Base-by-base conservation (phyloP, 2,888 invertebrate species). In the Phyllotreta cruciferae region DNA sequence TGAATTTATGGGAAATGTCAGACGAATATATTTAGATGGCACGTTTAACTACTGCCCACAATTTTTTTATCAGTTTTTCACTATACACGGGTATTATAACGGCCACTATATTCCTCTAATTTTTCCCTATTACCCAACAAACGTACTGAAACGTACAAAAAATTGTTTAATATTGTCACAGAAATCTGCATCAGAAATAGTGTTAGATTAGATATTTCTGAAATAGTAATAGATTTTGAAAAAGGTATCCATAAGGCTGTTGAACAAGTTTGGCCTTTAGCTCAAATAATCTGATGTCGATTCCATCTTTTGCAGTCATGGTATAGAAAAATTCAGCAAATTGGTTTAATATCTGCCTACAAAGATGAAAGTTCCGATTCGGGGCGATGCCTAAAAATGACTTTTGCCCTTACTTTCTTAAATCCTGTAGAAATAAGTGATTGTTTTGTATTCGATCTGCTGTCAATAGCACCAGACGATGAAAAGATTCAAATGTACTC, bases 201-300 rank as follows among this genome's bases (percentile, higher is more conserved):
- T 24, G 24, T 24, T 11, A 45, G 10, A 34, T 34, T 49, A 24
- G 35, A 24, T 6, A 49, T 49, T 49, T 24, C 8, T 49, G 49
- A 49, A 34, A 49, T 49, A 6, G 49, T 49, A 34, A 47, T 58
- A 11, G 62, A 56, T 39, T 62, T 62, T 34, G 34, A 60, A 39
- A 1, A 44, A 53, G 53, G 38, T 4, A 60, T 60, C 3, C 60
- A 58, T 39, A 37, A 38, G 44, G 45, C 38, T 10, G 49, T 47
- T 1, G 41, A 39, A 35, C 47, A 11, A 39, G 39, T 56, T 47
- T 62, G 35, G n/a, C 56, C 62, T 24, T 34, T 14, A 10, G 39
- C 39, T 37, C 13, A 62, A 56, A 38, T 62, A 38, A 56, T 49
- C 1, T 38, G 56, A 1, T 62, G 56, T 36, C 37, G 47, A 37